Percentiles rank a stretch among this genome's conserved stretches.
Conservation (phyloP, 1,140 invertebrate species). For the Araneus ventricosus region DNA sequence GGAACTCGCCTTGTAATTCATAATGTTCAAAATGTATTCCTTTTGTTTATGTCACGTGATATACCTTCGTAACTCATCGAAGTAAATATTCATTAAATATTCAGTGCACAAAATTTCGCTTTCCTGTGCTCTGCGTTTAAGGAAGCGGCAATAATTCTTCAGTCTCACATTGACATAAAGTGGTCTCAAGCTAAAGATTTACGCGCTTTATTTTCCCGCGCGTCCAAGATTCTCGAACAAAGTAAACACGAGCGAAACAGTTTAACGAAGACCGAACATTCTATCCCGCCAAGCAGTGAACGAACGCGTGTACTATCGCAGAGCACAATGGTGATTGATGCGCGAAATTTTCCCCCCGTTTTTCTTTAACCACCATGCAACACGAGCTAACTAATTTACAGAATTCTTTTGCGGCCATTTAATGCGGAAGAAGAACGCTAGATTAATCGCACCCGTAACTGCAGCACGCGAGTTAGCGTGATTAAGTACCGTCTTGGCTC, state of each 20-base stretch:
- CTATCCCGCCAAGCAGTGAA: not conserved
- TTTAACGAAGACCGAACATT: not conserved
- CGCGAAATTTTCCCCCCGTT: not conserved
- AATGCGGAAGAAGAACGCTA: conserved; percentile 18
- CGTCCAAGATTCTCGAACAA: not conserved
- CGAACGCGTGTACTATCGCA: not conserved
- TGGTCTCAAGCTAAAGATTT: not conserved
- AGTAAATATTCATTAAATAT: not conserved
- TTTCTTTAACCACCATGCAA: not conserved
- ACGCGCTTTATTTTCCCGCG: not conserved
- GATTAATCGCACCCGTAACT: conserved; percentile 27
- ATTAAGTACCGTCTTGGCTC: conserved; percentile 4
- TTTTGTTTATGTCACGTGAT: not conserved
- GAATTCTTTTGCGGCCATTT: conserved; percentile 17
- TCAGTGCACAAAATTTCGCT: not conserved
- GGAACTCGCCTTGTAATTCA: not conserved
- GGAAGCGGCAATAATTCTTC: not conserved
- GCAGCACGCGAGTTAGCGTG: conserved; percentile 24
- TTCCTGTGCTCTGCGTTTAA: not conserved
- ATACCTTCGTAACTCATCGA: not conserved
- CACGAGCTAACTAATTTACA: conserved; percentile 50
- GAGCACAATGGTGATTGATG: conserved; percentile 12
- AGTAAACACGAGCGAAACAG: not conserved
- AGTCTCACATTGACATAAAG: not conserved
- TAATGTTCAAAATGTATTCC: not conserved